Conservation (phyloP, 2,888 invertebrate species). For the Encarsia formosa region DNA sequence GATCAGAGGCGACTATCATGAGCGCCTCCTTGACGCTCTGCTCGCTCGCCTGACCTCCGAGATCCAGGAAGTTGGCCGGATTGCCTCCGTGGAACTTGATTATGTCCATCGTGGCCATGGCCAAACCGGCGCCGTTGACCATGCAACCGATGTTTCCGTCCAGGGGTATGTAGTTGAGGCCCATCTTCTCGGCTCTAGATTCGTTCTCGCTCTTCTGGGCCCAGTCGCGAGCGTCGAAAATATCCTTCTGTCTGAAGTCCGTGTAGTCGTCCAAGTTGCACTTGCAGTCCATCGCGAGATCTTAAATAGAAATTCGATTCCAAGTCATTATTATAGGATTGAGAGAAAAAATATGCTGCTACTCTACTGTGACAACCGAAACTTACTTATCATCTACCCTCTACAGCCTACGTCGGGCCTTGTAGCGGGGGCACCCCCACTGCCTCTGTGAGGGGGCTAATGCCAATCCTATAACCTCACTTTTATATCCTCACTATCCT, state of each 20-base stretch:
- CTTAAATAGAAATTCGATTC: no score
- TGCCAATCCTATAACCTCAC: no score
- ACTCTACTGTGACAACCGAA: no score
- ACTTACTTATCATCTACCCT: no score
- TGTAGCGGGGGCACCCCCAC: no score
- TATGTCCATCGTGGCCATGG: slow-evolving; percentile 65
- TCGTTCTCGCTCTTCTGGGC: slow-evolving; percentile 57
- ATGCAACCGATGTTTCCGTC: slow-evolving; percentile 60
- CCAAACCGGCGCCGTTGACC: slow-evolving; percentile 61
- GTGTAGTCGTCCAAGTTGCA: slow-evolving; percentile 61
- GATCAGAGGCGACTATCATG: slow-evolving; percentile 58
- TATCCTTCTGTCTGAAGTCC: slow-evolving; percentile 55
- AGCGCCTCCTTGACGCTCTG: slow-evolving; percentile 58
- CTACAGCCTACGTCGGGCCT: no score
- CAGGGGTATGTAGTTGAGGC: slow-evolving; percentile 59
- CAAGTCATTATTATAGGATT: no score
- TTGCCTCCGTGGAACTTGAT: slow-evolving; percentile 59
- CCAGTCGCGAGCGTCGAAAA: slow-evolving; percentile 55
- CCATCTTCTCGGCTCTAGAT: slow-evolving; percentile 53
- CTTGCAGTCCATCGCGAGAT: slow-evolving; percentile 60
- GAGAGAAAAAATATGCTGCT: no score
- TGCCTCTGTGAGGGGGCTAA: no score
- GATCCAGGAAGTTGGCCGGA: slow-evolving; percentile 62
- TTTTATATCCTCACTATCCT: no score
- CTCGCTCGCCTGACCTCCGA: slow-evolving; percentile 59